These are phyloP conservation scores for Istiophorus platypterus DNA, from an alignment of 2,113 vertebrate genomes.

Conservation along the genomic window DNA sequence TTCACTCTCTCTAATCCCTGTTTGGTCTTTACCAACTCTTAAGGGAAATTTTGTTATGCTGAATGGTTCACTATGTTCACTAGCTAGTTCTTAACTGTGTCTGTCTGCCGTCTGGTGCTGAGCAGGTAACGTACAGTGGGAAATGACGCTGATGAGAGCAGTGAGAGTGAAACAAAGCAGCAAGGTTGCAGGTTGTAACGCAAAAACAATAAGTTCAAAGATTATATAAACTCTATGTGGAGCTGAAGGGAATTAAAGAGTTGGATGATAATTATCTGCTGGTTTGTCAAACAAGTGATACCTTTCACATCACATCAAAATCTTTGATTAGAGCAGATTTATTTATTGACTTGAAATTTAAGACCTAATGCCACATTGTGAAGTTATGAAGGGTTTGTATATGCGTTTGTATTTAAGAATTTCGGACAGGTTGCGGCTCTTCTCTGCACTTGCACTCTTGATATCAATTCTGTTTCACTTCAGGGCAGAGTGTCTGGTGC, in stretches of 20 bases:
- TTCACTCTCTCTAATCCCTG: background rate
- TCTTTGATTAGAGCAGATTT: background rate
- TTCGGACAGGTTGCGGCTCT: constrained; percentile 32
- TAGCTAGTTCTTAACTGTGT: background rate
- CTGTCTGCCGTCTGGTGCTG: too few relatives aligned
- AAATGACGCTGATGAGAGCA: background rate
- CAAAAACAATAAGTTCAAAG: too few relatives aligned
- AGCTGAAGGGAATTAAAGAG: too few relatives aligned
- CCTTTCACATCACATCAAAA: background rate
- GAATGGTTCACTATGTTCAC: background rate
- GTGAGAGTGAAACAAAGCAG: background rate
- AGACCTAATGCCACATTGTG: background rate
- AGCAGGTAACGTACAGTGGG: too few relatives aligned
- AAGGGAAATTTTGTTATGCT: too few relatives aligned
- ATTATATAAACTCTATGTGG: too few relatives aligned
- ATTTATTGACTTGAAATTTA: background rate
- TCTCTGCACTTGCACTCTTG: constrained; percentile 23
- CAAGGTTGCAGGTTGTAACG: too few relatives aligned
- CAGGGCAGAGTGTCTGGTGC: constrained; percentile 51
- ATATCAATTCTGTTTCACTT: constrained; percentile 19
- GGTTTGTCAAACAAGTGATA: background rate
- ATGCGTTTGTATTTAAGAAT: background rate
- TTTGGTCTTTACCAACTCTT: background rate
- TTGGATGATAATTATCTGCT: too few relatives aligned
- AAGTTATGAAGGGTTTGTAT: too few relatives aligned